Conservation (phyloP, 2,888 invertebrate genomes). For the Nemurella pictetii region DNA sequence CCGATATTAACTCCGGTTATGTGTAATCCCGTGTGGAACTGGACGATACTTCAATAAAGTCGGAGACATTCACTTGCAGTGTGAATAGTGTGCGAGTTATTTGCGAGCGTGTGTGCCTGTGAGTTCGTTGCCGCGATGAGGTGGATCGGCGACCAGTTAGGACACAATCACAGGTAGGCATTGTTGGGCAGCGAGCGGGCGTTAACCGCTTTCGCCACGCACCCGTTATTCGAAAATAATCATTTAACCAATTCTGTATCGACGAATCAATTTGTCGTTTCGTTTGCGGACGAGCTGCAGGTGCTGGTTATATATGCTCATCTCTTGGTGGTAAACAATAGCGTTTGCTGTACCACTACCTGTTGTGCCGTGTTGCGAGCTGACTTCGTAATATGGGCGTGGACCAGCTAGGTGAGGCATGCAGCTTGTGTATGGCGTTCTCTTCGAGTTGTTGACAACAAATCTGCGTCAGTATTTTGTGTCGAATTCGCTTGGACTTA, state of each 20-base stretch:
- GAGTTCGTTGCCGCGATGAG: background rate
- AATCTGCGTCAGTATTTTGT: too few relatives aligned
- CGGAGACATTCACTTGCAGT: background rate
- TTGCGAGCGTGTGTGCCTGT: background rate
- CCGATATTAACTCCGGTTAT: background rate
- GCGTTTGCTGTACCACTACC: background rate
- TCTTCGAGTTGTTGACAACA: background rate
- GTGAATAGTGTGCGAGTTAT: background rate
- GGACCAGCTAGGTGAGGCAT: background rate
- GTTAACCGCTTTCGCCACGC: conserved; percentile 19
- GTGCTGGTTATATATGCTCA: background rate
- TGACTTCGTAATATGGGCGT: conserved; percentile 15
- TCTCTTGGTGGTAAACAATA: background rate
- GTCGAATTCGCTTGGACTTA: background rate
- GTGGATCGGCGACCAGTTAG: background rate
- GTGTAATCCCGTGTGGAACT: conserved; percentile 2
- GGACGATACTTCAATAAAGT: background rate
- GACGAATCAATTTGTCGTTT: background rate
- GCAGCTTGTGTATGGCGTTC: background rate
- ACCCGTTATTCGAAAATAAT: background rate
- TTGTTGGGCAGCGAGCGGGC: background rate
- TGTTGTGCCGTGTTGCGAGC: background rate
- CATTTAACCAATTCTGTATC: background rate
- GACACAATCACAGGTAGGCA: conserved; percentile 9
- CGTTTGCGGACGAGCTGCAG: background rate